A percentile compares a stretch with the other conserved stretches of the same genome.
Evolutionary conservation across 2,888 invertebrate genomes (phyloP).

Genomic region (Andrena chrysosceles): DNA sequence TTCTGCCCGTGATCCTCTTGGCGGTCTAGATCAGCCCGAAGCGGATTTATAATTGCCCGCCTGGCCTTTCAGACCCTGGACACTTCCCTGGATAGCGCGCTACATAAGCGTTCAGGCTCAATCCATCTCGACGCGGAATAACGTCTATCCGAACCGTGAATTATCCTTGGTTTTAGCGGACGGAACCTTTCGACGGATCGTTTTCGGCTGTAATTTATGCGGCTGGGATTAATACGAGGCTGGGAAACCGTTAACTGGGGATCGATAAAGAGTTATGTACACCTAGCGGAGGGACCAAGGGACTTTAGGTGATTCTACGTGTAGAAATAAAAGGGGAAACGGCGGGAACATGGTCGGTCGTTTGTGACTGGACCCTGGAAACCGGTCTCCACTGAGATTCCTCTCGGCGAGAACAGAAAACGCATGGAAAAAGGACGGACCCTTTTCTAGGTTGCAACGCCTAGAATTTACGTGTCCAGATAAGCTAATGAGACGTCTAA

Average conservation of each 20-base stretch:
- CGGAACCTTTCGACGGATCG: neutral
- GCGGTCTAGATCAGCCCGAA: constrained; percentile 6
- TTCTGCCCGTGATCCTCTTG: neutral
- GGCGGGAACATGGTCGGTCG: neutral
- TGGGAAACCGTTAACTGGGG: constrained; percentile 5
- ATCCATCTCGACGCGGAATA: neutral
- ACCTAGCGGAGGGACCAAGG: constrained; percentile 8
- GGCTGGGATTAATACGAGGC: constrained; percentile 14
- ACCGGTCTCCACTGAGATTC: constrained; percentile 22
- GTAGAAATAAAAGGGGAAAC: constrained; percentile 12
- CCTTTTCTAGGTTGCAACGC: constrained; percentile 47
- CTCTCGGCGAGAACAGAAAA: constrained; percentile 5
- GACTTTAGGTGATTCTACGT: neutral
- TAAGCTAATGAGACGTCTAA: constrained; percentile 62
- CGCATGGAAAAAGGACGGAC: constrained; percentile 2
- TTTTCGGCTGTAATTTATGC: constrained; percentile 19
- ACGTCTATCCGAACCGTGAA: neutral
- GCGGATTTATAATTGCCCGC: constrained; percentile 23
- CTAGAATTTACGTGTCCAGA: constrained; percentile 57
- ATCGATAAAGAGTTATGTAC: constrained; percentile 27
- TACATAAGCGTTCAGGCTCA: neutral
- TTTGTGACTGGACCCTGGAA: neutral
- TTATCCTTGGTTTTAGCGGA: constrained; percentile 14
- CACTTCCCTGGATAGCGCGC: neutral
- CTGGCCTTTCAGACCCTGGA: neutral